Conservation (phyloP, 1,140 invertebrate genomes). For the Zaprionus gabonicus region DNA sequence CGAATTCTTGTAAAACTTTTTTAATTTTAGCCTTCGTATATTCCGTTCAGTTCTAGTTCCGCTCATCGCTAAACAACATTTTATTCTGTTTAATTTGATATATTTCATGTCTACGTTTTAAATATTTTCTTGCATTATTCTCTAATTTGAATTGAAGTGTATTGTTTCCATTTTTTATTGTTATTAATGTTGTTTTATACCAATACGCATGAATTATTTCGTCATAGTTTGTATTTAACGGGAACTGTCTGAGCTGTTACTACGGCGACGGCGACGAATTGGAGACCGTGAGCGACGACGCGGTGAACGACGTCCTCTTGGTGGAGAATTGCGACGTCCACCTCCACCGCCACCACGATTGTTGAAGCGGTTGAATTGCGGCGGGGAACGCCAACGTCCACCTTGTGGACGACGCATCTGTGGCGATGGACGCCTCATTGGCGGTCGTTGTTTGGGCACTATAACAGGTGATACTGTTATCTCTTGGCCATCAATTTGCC, state of each 20-base stretch:
- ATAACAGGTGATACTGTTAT: conserved; percentile 96
- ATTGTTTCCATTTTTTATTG: conserved; percentile 20
- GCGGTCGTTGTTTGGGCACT: conserved; percentile 89
- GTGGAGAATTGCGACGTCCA: conserved; percentile 69
- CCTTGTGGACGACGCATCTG: conserved; percentile 87
- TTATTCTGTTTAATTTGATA: conserved; percentile 15
- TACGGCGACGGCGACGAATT: conserved; percentile 78
- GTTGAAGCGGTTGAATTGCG: conserved; percentile 82
- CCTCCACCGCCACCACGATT: conserved; percentile 67
- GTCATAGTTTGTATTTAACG: conserved; percentile 55
- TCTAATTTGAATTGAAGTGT: conserved; percentile 55
- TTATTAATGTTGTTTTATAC: conserved; percentile 15
- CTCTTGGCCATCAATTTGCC: conserved; percentile 96
- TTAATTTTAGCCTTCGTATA: not conserved
- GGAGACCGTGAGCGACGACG: conserved; percentile 81
- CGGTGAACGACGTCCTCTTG: conserved; percentile 67
- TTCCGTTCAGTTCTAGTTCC: not conserved
- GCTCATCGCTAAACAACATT: not conserved
- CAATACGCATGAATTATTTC: conserved; percentile 32
- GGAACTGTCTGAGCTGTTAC: conserved; percentile 83
- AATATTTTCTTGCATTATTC: conserved; percentile 52
- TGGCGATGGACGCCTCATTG: conserved; percentile 87
- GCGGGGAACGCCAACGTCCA: conserved; percentile 88
- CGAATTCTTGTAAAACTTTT: not conserved
- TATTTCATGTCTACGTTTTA: conserved; percentile 48